Percentiles rank a stretch among this genome's conserved stretches.
These are phyloP conservation scores for Lissocephala sabroskyi DNA, from an alignment of 2,888 invertebrate genomes.

Conservation along the genomic window DNA sequence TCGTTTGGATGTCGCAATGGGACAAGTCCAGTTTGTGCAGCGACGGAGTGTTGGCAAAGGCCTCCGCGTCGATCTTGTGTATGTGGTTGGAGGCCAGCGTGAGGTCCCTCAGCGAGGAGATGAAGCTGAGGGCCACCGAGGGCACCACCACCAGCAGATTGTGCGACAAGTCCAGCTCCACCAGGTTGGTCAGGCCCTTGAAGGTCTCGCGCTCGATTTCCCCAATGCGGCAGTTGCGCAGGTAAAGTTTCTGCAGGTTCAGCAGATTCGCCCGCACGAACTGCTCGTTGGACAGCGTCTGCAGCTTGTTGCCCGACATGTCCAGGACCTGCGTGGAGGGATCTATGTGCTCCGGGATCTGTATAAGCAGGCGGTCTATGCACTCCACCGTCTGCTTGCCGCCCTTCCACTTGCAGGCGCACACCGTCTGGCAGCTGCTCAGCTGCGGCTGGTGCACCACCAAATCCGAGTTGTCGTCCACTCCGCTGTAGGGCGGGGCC, in stretches of 20 bases:
- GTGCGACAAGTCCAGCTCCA: slow-evolving; percentile 89
- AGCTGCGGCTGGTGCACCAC: slow-evolving; percentile 54
- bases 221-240: slow-evolving; percentile 87
- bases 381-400: slow-evolving; percentile 95
- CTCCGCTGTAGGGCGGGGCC: slow-evolving; percentile 16
- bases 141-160: slow-evolving; percentile 88
- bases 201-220: slow-evolving; percentile 90
- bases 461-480: slow-evolving; percentile 24
- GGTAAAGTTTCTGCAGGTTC: slow-evolving; percentile 89
- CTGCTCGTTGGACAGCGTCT: slow-evolving; percentile 85
- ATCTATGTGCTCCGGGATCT: slow-evolving; percentile 89
- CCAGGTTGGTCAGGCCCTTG: slow-evolving; percentile 88
- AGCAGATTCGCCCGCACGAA: slow-evolving; percentile 86
- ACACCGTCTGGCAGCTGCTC: slow-evolving; percentile 77
- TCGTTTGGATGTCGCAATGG: slow-evolving; percentile 84
- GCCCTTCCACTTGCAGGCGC: slow-evolving; percentile 94
- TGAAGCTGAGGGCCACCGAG: slow-evolving; percentile 83
- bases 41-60: slow-evolving; percentile 82
- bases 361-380: slow-evolving; percentile 85
- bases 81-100: slow-evolving; percentile 87
- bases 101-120: slow-evolving; percentile 86
- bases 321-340: slow-evolving; percentile 93
- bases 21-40: slow-evolving; percentile 89
- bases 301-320: slow-evolving; percentile 89
- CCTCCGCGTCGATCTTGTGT: slow-evolving; percentile 82